phyloP scores from a whole-genome alignment of 2,888 invertebrate species.

The Agrotis puta region DNA sequence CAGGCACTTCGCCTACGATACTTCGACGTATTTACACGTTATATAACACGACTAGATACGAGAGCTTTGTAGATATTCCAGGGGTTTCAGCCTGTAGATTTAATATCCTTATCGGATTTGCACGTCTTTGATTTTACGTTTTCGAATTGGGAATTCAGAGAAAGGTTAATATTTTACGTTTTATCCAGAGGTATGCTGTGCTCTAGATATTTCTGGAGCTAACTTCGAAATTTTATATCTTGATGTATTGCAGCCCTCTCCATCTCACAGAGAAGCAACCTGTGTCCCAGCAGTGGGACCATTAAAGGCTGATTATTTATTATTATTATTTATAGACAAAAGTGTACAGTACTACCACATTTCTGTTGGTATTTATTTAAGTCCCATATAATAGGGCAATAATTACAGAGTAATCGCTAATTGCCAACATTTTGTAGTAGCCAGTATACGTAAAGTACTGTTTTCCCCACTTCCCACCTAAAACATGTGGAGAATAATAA shows the following conservation, averaged over 20 bases:
- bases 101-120: constrained; percentile 38
- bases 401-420: background rate
- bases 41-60: constrained; percentile 17
- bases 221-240: background rate
- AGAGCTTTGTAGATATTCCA: constrained; percentile 48
- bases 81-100: constrained; percentile 29
- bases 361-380: too few species aligned
- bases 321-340: too few species aligned
- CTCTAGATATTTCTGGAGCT: background rate
- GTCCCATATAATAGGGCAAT: background rate
- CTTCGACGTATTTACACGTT: constrained; percentile 17
- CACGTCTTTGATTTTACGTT: constrained; percentile 25
- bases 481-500: constrained; percentile 49
- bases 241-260: too few species aligned
- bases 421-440: constrained; percentile 5
- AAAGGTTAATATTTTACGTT: constrained; percentile 16
- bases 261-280: too few species aligned
- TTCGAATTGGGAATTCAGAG: background rate
- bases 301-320: too few species aligned
- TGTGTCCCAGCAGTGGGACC: too few species aligned
- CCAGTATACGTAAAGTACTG: constrained; percentile 1
- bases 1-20: constrained; percentile 55
- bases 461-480: constrained; percentile 18
- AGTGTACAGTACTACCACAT: too few species aligned
- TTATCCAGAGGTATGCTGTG: background rate